Evolutionary conservation across 2,888 invertebrate genomes (phyloP).

Genomic region (Netelia melanura): DNA sequence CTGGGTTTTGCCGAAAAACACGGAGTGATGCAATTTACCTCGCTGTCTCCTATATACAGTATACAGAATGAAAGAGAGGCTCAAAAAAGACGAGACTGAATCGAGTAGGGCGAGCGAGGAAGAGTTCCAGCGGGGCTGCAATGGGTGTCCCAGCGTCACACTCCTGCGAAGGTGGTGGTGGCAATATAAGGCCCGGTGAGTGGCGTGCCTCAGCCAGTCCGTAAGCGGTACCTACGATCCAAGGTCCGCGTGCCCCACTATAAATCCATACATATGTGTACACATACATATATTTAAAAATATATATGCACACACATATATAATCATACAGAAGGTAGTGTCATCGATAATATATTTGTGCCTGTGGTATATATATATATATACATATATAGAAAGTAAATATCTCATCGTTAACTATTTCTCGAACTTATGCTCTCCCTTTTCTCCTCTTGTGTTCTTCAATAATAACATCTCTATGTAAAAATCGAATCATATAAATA

Average conservation of each 20-base stretch:
- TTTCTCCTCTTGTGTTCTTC: constrained; percentile 32
- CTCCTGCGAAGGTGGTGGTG: constrained; percentile 79
- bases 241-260: constrained; percentile 78
- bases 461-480: background rate
- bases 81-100: constrained; percentile 12
- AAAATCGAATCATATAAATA: background rate
- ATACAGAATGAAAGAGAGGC: constrained; percentile 27
- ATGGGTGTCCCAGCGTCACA: constrained; percentile 22
- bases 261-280: constrained; percentile 31
- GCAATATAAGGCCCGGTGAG: constrained; percentile 82
- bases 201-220: constrained; percentile 82
- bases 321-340: constrained; percentile 49
- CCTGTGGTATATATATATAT: constrained; percentile 25
- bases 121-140: constrained; percentile 43
- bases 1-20: no score
- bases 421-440: constrained; percentile 18
- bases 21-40: no score
- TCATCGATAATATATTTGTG: constrained; percentile 32
- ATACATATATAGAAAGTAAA: constrained; percentile 51
- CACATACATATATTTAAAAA: background rate
- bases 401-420: constrained; percentile 25
- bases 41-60: background rate
- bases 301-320: background rate
- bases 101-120: constrained; percentile 39
- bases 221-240: constrained; percentile 82